phyloP scores from a whole-genome alignment of 2,113 vertebrate genomes.

The Hippocampus mohnikei region DNA sequence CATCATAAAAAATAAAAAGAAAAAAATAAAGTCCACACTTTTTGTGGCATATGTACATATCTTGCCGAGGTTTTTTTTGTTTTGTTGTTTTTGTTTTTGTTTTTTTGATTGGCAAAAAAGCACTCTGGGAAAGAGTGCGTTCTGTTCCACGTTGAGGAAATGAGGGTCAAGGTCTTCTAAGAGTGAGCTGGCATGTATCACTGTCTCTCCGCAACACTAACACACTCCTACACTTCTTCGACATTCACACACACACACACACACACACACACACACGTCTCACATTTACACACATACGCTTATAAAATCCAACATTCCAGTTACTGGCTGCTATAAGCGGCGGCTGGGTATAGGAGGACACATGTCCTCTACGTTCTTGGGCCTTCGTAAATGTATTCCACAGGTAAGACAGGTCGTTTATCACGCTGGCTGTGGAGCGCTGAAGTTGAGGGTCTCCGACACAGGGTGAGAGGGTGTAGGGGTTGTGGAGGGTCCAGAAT shows the following conservation, averaged over 20 bases:
- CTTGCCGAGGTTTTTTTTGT: conserved; percentile 45
- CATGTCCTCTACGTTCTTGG: conserved; percentile 69
- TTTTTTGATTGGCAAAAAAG: conserved; percentile 58
- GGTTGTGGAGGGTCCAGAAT: not conserved
- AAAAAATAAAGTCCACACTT: conserved; percentile 49
- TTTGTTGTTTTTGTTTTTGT: conserved; percentile 35
- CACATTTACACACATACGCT: conserved; percentile 14
- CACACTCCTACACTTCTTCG: conserved; percentile 40
- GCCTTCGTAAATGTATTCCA: conserved; percentile 70
- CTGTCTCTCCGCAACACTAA: conserved; percentile 62
- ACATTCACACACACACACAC: conserved; percentile 3
- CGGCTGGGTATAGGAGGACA: conserved; percentile 54
- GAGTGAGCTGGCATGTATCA: conserved; percentile 72
- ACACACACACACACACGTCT: conserved; percentile 2
- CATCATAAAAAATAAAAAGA: conserved; percentile 33
- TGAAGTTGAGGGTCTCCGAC: conserved; percentile 71
- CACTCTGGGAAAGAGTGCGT: conserved; percentile 61
- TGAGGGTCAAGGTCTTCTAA: conserved; percentile 74
- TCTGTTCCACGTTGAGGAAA: conserved; percentile 74
- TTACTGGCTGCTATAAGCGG: conserved; percentile 47
- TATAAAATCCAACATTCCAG: conserved; percentile 20
- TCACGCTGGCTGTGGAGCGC: conserved; percentile 58
- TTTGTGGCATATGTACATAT: conserved; percentile 43
- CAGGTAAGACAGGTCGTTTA: conserved; percentile 73
- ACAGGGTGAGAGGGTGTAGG: conserved; percentile 29